Conservation (phyloP, 1,140 invertebrate genomes). For the Halotydeus destructor region DNA sequence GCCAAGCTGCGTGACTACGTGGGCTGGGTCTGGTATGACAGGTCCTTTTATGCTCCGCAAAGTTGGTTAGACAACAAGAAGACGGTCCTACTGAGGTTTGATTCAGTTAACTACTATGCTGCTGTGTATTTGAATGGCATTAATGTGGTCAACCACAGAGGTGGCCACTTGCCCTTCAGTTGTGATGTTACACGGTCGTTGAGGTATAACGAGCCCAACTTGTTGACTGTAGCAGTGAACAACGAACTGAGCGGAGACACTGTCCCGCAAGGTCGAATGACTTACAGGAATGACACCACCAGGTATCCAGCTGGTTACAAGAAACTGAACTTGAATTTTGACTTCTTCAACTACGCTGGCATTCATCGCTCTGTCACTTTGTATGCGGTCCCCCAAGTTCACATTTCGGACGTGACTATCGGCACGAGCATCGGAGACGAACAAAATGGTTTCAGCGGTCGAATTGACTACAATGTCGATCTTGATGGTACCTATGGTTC, state of each 20-base stretch:
- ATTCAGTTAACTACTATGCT: slow-evolving; percentile 64
- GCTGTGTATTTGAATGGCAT: slow-evolving; percentile 81
- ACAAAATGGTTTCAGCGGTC: background rate
- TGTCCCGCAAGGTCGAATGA: slow-evolving; percentile 48
- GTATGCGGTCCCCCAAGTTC: slow-evolving; percentile 58
- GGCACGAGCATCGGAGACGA: slow-evolving; percentile 40
- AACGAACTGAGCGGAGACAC: slow-evolving; percentile 66
- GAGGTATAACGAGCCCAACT: slow-evolving; percentile 38
- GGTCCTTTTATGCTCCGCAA: slow-evolving; percentile 48
- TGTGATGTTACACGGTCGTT: slow-evolving; percentile 49
- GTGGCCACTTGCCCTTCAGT: slow-evolving; percentile 88
- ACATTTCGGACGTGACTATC: slow-evolving; percentile 63
- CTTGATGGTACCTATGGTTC: no score
- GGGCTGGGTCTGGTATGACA: slow-evolving; percentile 78
- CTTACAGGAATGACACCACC: slow-evolving; percentile 20
- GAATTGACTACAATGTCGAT: no score
- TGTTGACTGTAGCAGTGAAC: slow-evolving; percentile 79
- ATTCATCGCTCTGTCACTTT: slow-evolving; percentile 75
- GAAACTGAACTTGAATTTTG: slow-evolving; percentile 62
- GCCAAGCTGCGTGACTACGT: slow-evolving; percentile 61
- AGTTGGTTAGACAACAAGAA: slow-evolving; percentile 34
- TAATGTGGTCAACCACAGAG: slow-evolving; percentile 54
- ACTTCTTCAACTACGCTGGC: slow-evolving; percentile 96
- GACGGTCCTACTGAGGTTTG: slow-evolving; percentile 68
- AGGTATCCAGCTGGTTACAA: slow-evolving; percentile 40